phyloP scores from a whole-genome alignment of 1,140 invertebrate species.

The Saccostrea glomerata region DNA sequence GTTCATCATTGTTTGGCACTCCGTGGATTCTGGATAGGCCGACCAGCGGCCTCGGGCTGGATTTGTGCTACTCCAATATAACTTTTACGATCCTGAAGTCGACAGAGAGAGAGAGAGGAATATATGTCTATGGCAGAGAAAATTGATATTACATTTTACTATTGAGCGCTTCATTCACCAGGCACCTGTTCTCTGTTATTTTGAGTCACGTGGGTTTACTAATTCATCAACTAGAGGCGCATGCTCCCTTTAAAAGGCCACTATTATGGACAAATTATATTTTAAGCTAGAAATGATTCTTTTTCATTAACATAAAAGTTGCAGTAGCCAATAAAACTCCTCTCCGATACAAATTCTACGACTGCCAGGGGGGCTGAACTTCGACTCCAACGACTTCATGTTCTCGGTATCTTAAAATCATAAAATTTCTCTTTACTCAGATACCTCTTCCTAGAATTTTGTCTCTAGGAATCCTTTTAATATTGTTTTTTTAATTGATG shows the following conservation, averaged over 20 bases:
- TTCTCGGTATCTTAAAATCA: conserved; percentile 21
- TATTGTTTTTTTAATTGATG: conserved; percentile 21
- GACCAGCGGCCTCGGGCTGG: conserved; percentile 52
- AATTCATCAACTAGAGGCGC: conserved; percentile 58
- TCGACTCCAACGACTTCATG: not conserved
- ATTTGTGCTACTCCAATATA: conserved; percentile 45
- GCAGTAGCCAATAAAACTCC: conserved; percentile 9
- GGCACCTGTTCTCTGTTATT: conserved; percentile 56
- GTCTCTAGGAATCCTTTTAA: not conserved
- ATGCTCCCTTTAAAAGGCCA: conserved; percentile 58
- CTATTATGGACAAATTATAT: conserved; percentile 48
- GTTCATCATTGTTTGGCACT: conserved; percentile 59
- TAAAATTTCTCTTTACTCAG: not conserved
- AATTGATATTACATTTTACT: conserved; percentile 57
- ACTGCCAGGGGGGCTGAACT: not conserved
- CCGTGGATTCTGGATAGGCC: conserved; percentile 31
- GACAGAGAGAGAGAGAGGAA: not conserved
- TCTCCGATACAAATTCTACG: not conserved
- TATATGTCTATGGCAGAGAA: conserved; percentile 49
- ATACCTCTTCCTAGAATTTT: not conserved
- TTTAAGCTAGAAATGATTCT: conserved; percentile 39
- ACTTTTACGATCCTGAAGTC: conserved; percentile 44
- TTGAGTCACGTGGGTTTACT: conserved; percentile 55
- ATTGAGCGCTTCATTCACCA: conserved; percentile 47
- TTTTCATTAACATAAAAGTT: conserved; percentile 48